Evolutionary conservation across 2,797 vertebrate species (phyloP), one percentile per base, ranked within the genome.

Genomic region (Salmo trutta): DNA sequence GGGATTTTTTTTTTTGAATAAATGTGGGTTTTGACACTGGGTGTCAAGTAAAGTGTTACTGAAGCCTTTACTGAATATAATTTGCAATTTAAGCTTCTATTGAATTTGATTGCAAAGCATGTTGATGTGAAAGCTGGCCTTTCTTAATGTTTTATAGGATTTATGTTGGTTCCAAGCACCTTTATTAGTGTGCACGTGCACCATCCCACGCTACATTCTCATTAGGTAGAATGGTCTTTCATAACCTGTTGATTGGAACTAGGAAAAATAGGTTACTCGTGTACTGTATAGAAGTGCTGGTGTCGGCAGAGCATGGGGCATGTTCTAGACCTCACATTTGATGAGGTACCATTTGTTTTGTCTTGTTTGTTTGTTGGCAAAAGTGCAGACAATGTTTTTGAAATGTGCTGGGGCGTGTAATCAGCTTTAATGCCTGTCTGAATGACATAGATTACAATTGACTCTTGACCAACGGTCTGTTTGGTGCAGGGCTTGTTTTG

Each of bases 351-450:
- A 67, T 64, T 64, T 62, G 31, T 71, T 41, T 36, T 62, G 51
- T 54, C 65, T 76, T 77, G 86, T 89, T 31, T 80, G 87, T 92
- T 85, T 90, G 83, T 85, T 71, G 77, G 81, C 71, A 68, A 86
- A n/a, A 77, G 85, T 83, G 67, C 8, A 1, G 5, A 16, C 31
- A 17, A 21, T 36, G 73, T 19, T 75, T 73, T 85, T 66, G 74
- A 76, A 84, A 84, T 79, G 81, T 80, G 85, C 21, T 81, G 85
- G 81, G 69, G 85, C 33, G 74, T 86, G 81, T 83, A 82, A 88
- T 85, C 84, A 84, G 84, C 81, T 78, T 77, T 80, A 36, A 83
- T 78, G 6, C 73, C 71, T 69, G 41, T 80, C 75, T 84, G 86
- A 84, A 84, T 74, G 2, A 36, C 56, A 66, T 17, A 73, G 70